A percentile compares a stretch with the other conserved stretches of the same genome.
phyloP scores from a whole-genome alignment of 2,888 invertebrate genomes.

The Gari tellinella region DNA sequence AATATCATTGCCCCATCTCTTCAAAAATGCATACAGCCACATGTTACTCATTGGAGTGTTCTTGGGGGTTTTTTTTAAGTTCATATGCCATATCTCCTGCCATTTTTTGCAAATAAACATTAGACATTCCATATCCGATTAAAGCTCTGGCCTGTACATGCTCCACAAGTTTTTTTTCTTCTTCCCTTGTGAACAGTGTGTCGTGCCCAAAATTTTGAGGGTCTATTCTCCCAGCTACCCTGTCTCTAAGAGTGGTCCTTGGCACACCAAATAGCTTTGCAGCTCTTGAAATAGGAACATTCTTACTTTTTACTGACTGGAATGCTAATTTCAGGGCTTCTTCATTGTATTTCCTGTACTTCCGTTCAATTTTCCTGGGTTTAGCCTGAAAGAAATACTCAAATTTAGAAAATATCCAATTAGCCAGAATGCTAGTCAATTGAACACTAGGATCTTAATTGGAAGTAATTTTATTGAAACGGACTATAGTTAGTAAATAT shows the following conservation, averaged over 20 bases:
- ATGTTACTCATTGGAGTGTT: slow-evolving; percentile 7
- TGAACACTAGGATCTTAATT: no score
- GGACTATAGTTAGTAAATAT: no score
- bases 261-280: background rate
- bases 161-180: slow-evolving; percentile 1
- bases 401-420: no score
- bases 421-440: no score
- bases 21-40: slow-evolving; percentile 11
- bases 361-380: no score
- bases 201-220: background rate
- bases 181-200: background rate
- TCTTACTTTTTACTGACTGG: background rate
- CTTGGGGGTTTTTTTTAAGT: background rate
- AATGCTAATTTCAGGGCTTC: background rate
- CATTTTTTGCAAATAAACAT: background rate
- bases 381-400: no score
- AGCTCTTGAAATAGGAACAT: background rate
- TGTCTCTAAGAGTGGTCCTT: background rate
- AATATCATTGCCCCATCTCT: slow-evolving; percentile 1
- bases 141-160: background rate
- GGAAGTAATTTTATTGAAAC: no score
- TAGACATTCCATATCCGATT: slow-evolving; percentile 9
- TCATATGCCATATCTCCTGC: slow-evolving; percentile 10
- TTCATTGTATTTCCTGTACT: background rate
- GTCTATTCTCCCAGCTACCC: no score